Evolutionary conservation across 2,888 invertebrate genomes (phyloP).

Genomic region (Amphipyra berbera): DNA sequence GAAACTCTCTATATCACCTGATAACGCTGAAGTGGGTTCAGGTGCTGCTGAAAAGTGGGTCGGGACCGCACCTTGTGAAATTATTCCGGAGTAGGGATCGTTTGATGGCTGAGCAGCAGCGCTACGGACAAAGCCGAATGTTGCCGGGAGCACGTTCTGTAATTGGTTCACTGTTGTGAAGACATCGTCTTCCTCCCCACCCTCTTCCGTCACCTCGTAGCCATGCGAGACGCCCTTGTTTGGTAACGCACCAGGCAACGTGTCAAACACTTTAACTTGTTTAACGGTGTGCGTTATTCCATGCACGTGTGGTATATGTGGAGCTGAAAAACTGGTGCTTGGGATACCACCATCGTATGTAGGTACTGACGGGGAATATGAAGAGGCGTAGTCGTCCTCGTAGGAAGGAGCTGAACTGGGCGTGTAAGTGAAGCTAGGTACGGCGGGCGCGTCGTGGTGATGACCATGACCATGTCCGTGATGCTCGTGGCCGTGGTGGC

Average conservation of each 20-base stretch:
- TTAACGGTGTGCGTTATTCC: constrained; percentile 80
- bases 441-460: constrained; percentile 68
- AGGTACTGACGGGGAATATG: constrained; percentile 69
- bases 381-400: constrained; percentile 73
- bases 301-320: constrained; percentile 67
- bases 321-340: constrained; percentile 46
- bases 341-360: constrained; percentile 65
- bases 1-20: constrained; percentile 68
- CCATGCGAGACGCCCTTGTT: constrained; percentile 65
- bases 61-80: constrained; percentile 70
- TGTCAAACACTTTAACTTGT: constrained; percentile 84
- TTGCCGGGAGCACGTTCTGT: constrained; percentile 77
- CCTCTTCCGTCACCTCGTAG: constrained; percentile 85
- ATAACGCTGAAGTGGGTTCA: constrained; percentile 68
- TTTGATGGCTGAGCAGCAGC: constrained; percentile 68
- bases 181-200: constrained; percentile 77
- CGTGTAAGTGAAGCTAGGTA: constrained; percentile 68
- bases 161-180: constrained; percentile 77
- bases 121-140: constrained; percentile 74
- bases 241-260: constrained; percentile 75
- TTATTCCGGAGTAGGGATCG: constrained; percentile 71
- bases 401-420: constrained; percentile 69
- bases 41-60: constrained; percentile 70
- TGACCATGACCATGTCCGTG: constrained; percentile 66
- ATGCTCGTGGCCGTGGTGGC: constrained; percentile 51